Evolutionary conservation across 2,113 vertebrate genomes (phyloP).

Genomic region (Circaetus gallicus): DNA sequence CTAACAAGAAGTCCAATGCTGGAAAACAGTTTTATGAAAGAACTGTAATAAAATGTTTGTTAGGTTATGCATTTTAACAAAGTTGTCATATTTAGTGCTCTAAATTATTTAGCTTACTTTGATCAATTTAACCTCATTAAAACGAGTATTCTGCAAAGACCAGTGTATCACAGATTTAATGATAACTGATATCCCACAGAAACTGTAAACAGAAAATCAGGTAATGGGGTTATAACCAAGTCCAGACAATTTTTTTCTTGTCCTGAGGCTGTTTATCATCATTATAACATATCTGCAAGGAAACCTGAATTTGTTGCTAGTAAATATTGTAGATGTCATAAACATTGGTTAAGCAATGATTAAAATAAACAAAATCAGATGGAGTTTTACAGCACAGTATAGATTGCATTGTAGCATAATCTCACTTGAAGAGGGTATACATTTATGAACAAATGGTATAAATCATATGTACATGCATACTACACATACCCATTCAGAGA

Average conservation of each 20-base stretch:
- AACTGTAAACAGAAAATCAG: not conserved
- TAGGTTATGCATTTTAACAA: not conserved
- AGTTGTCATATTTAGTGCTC: not conserved
- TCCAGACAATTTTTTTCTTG: not conserved
- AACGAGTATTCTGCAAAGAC: not conserved
- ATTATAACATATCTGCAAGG: not conserved
- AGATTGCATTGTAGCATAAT: not conserved
- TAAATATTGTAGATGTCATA: not conserved
- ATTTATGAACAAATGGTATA: not conserved
- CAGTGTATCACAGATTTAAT: not conserved
- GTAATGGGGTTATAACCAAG: not conserved
- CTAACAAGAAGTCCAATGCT: not conserved
- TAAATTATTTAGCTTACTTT: not conserved
- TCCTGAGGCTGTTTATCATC: not conserved
- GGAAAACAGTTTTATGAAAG: not conserved
- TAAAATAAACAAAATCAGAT: not conserved
- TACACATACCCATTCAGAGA: not conserved
- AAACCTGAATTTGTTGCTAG: not conserved
- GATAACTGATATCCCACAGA: not conserved
- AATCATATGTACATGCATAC: not conserved
- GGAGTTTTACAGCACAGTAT: not conserved
- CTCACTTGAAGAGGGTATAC: not conserved
- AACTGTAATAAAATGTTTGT: not conserved
- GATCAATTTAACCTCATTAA: conserved; percentile 19
- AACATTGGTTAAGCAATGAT: not conserved